A percentile compares a stretch with the other conserved stretches of the same genome.
Evolutionary conservation across 1,140 invertebrate species (phyloP).

Genomic region (Reticulitermes speratus): DNA sequence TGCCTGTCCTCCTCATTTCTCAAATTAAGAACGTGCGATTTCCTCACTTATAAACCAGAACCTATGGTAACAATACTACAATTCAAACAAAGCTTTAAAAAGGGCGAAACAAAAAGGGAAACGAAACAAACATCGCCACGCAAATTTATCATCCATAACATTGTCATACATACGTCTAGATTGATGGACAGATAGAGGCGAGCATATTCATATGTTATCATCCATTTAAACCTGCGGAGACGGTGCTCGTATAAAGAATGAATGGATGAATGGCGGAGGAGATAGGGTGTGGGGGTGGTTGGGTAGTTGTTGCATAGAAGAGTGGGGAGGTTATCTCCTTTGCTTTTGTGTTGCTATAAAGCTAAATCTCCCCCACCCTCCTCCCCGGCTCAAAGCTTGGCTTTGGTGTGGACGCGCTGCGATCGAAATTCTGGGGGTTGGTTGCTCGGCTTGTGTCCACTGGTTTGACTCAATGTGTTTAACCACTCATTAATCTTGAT

Average conservation of each 20-base stretch:
- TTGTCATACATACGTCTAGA: conserved; percentile 10
- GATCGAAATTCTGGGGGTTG: conserved; percentile 12
- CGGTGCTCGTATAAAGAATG: conserved; percentile 18
- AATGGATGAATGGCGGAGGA: background rate
- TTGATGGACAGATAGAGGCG: conserved; percentile 7
- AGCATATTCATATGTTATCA: conserved; percentile 10
- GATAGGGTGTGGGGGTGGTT: background rate
- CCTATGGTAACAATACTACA: background rate
- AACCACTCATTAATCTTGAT: conserved; percentile 19
- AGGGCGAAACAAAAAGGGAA: background rate
- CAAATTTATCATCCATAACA: conserved; percentile 19
- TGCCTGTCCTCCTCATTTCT: no score
- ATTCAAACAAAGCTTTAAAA: background rate
- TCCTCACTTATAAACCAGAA: background rate
- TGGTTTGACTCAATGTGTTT: conserved; percentile 18
- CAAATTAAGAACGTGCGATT: no score
- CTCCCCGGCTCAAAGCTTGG: background rate
- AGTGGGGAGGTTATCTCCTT: conserved; percentile 17
- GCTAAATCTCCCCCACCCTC: background rate
- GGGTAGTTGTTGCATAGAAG: conserved; percentile 1
- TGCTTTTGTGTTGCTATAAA: conserved; percentile 19
- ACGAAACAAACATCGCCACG: background rate
- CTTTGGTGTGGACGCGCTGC: conserved; percentile 3
- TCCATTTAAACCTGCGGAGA: conserved; percentile 10
- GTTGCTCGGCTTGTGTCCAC: background rate